Conservation (phyloP, 1,140 invertebrate genomes). For the Coptotermes formosanus region DNA sequence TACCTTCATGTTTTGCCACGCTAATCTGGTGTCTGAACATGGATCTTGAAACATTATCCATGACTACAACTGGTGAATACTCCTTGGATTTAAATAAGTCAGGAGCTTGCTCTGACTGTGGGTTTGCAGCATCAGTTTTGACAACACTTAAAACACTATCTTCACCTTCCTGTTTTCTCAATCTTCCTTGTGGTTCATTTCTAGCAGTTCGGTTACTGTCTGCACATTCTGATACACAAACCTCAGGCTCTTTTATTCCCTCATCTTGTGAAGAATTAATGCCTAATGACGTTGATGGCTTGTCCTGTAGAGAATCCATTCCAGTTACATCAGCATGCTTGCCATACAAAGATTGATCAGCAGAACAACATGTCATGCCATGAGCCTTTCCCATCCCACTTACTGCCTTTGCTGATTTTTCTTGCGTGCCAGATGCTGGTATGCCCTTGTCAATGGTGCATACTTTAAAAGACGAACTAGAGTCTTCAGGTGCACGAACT, state of each 20-base stretch:
- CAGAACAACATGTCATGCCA: not conserved
- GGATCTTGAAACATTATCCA: not conserved
- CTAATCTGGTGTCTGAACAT: not conserved
- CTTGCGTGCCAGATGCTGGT: not conserved
- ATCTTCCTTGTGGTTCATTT: too few species aligned
- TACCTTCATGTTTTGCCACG: too few species aligned
- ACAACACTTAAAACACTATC: too few species aligned
- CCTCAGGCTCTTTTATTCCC: not conserved
- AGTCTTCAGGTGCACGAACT: not conserved
- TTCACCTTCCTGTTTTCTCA: too few species aligned
- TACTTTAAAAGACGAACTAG: not conserved
- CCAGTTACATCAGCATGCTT: not conserved
- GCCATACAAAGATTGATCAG: not conserved
- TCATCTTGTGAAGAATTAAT: not conserved
- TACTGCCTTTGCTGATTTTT: not conserved
- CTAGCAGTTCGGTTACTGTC: too few species aligned
- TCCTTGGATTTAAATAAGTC: not conserved
- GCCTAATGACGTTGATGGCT: too few species aligned
- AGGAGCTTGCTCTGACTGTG: not conserved
- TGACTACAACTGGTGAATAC: not conserved
- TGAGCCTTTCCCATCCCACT: not conserved
- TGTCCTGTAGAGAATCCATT: too few species aligned
- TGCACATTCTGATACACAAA: too few species aligned
- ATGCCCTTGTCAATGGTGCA: not conserved
- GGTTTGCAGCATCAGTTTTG: not conserved